Conservation (phyloP, 1,140 invertebrate species). For the Agrypnia vestita region DNA sequence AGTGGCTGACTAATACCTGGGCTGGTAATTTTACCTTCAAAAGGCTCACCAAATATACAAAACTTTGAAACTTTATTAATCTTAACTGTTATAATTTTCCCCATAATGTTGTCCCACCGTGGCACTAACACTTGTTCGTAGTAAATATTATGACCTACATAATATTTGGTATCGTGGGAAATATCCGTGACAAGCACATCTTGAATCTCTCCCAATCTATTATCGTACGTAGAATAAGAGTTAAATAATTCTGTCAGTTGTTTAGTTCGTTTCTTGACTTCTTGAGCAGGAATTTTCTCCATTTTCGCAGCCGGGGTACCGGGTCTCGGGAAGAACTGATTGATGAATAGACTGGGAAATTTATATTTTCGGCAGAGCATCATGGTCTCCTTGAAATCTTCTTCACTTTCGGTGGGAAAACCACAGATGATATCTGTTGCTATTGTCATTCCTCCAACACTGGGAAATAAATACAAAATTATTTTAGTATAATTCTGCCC, state of each 20-base stretch:
- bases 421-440: slow-evolving; percentile 99
- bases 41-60: slow-evolving; percentile 85
- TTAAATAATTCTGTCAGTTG: slow-evolving; percentile 92
- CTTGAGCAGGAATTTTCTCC: slow-evolving; percentile 83
- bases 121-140: slow-evolving; percentile 96
- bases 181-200: slow-evolving; percentile 93
- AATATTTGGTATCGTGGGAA: slow-evolving; percentile 92
- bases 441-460: slow-evolving; percentile 91
- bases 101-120: slow-evolving; percentile 84
- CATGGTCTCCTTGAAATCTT: slow-evolving; percentile 94
- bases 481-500: neutral
- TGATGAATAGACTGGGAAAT: slow-evolving; percentile 97
- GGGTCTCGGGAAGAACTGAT: slow-evolving; percentile 97
- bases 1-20: slow-evolving; percentile 72
- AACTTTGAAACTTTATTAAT: slow-evolving; percentile 87
- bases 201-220: slow-evolving; percentile 83
- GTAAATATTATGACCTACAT: slow-evolving; percentile 95
- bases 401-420: slow-evolving; percentile 96
- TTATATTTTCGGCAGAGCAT: slow-evolving; percentile 88
- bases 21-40: slow-evolving; percentile 72
- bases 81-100: slow-evolving; percentile 86
- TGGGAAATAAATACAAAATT: slow-evolving; percentile 63
- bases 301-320: slow-evolving; percentile 96
- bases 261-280: slow-evolving; percentile 94
- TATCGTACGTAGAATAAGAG: slow-evolving; percentile 89